These are phyloP conservation scores for Elegia similella DNA, from an alignment of 2,888 invertebrate genomes.

Conservation along the genomic window DNA sequence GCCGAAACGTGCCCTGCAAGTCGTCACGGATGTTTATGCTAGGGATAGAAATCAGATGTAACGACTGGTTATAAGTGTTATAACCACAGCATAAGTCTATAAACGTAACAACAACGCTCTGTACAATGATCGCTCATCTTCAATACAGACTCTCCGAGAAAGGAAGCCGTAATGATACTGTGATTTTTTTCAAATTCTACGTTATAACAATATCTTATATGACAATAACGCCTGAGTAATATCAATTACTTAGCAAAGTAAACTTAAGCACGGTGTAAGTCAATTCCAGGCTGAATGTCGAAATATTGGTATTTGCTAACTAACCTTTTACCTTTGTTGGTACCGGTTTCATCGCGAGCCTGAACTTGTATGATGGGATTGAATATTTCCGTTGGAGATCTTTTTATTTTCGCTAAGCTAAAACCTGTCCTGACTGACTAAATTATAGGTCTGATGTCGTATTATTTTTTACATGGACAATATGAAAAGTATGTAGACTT, in stretches of 20 bases:
- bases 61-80: conserved; percentile 49
- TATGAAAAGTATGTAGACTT: background rate
- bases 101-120: conserved; percentile 29
- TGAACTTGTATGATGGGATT: conserved; percentile 48
- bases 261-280: conserved; percentile 17
- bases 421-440: conserved; percentile 64
- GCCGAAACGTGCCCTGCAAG: conserved; percentile 39
- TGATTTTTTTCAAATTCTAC: conserved; percentile 24
- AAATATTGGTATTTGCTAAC: conserved; percentile 55
- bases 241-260: conserved; percentile 16
- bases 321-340: conserved; percentile 65
- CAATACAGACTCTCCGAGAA: conserved; percentile 33
- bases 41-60: conserved; percentile 57
- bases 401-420: conserved; percentile 50
- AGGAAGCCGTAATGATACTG: conserved; percentile 39
- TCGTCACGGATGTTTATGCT: conserved; percentile 58
- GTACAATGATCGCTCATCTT: conserved; percentile 35
- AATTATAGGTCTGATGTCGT: conserved; percentile 40
- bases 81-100: conserved; percentile 38
- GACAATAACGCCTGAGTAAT: conserved; percentile 14
- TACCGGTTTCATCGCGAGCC: conserved; percentile 64
- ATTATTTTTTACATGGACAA: conserved; percentile 32
- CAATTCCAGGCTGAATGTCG: conserved; percentile 32
- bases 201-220: conserved; percentile 27
- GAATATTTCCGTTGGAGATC: conserved; percentile 64